Evolutionary conservation across 2,113 vertebrate species (phyloP).

Genomic region (Pleuronectes platessa): DNA sequence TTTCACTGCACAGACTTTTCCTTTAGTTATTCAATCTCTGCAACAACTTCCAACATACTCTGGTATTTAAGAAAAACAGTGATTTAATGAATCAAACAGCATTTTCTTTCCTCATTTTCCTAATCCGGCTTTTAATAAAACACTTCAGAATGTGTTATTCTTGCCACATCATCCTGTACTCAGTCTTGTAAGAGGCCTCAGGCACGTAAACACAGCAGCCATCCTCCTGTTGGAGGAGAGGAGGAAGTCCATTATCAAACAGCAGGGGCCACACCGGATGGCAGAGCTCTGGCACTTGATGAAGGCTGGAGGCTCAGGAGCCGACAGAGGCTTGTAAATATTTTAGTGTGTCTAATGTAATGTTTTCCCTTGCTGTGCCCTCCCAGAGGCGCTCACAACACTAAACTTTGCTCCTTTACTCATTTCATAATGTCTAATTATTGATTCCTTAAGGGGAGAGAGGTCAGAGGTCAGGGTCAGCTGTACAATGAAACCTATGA

Average conservation of each 20-base stretch:
- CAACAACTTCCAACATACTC: neutral
- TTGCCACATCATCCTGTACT: neutral
- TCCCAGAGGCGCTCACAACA: neutral
- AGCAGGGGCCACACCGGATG: conserved; percentile 53
- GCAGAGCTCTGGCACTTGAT: conserved; percentile 45
- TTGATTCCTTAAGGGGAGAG: conserved; percentile 9
- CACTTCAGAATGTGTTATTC: conserved; percentile 19
- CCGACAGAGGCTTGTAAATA: conserved; percentile 64
- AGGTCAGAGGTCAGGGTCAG: conserved; percentile 45
- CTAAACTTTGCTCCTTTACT: conserved; percentile 30
- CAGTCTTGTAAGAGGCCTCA: conserved; percentile 2
- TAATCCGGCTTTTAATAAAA: conserved; percentile 9
- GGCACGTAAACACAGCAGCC: conserved; percentile 36
- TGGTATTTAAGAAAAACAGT: neutral
- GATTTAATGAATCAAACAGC: conserved; percentile 11
- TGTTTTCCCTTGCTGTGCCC: conserved; percentile 43
- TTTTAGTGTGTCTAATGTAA: conserved; percentile 63
- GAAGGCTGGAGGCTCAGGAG: conserved; percentile 45
- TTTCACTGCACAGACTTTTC: neutral
- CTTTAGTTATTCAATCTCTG: neutral
- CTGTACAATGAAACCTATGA: neutral
- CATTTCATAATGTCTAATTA: conserved; percentile 34
- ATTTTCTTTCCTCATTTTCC: neutral
- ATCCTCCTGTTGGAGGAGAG: conserved; percentile 18
- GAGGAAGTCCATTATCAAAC: conserved; percentile 66